Evolutionary conservation across 2,888 invertebrate genomes (phyloP), one percentile per base, ranked within the genome.

Genomic region (Perithous albicinctus): DNA sequence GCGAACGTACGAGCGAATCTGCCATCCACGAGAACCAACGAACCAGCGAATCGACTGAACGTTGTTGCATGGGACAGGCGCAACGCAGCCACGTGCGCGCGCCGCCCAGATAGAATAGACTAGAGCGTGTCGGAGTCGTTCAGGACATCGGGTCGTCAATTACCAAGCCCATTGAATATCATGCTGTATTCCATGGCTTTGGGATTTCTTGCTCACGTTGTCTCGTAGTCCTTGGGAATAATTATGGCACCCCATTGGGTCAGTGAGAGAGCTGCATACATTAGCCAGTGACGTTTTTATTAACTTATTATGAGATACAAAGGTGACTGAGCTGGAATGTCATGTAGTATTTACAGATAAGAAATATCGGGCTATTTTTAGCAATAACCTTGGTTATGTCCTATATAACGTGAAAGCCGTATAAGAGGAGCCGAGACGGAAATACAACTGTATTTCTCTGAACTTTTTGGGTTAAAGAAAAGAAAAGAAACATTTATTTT

Each of bases 101-200:
- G 15, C n/a, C 38, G 56, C 15, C 29, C 54, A 56, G 51, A 41
- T 48, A 41, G 78, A 69, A 63, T 64, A 41, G 69, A 74, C 38
- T 69, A 43, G 72, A 73, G 74, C 81, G 66, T 80, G 76, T 80
- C 80, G 48, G 26, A 76, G 59, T 72, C 56, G 51, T 72, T 76
- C 76, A 51, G 64, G 69, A 78, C 74, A 82, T 56, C 78, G 7
- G 23, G 78, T 67, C 67, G 61, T 63, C 63, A 26, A 48, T 73
- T 63, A 51, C 48, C 41, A 54, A 66, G 38, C 61, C 35, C 32
- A 77, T 67, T 59, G 61, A 76, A 66, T 46, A 69, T 72, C 73
- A 20, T 46, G 10, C 41, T 41, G 23, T 15, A 41, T 51, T 43
- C 46, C 10, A 46, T 5, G 35, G 20, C 8, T 66, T 15, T 15